These are phyloP conservation scores for Recurvirostra avosetta DNA, from an alignment of 2,113 vertebrate species.

Conservation along the genomic window DNA sequence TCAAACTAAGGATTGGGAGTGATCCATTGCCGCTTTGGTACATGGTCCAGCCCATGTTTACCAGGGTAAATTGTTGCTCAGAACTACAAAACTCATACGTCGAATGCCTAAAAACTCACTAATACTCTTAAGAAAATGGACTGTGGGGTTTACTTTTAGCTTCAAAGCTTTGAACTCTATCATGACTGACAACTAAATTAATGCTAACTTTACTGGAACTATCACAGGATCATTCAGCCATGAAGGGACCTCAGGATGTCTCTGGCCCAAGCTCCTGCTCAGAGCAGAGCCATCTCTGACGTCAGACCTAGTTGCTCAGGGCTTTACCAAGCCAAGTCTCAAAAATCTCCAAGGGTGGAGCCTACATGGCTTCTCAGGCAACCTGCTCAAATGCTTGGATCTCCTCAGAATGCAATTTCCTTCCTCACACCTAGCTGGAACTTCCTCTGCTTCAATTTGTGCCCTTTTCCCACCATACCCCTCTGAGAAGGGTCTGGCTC, in stretches of 20 bases:
- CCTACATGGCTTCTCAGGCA: background rate
- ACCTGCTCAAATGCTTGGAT: background rate
- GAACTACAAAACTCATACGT: background rate
- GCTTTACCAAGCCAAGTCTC: background rate
- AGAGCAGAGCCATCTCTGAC: background rate
- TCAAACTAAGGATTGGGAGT: background rate
- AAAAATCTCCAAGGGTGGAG: background rate
- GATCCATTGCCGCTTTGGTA: background rate
- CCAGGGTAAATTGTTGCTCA: background rate
- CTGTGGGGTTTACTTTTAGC: background rate
- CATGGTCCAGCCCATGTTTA: background rate
- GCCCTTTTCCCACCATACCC: background rate
- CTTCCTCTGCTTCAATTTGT: background rate
- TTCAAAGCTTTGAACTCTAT: background rate
- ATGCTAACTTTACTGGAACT: background rate
- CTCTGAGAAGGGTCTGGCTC: background rate
- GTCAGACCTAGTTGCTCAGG: background rate
- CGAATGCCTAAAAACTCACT: background rate
- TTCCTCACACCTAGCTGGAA: background rate
- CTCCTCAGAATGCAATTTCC: background rate
- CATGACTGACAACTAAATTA: background rate
- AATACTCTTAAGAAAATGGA: background rate
- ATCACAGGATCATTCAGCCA: background rate
- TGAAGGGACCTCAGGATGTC: background rate
- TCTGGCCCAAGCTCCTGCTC: background rate